Evolutionary conservation across 2,113 vertebrate species (phyloP), one percentile per base, ranked within the genome.

Genomic region (Conger conger): DNA sequence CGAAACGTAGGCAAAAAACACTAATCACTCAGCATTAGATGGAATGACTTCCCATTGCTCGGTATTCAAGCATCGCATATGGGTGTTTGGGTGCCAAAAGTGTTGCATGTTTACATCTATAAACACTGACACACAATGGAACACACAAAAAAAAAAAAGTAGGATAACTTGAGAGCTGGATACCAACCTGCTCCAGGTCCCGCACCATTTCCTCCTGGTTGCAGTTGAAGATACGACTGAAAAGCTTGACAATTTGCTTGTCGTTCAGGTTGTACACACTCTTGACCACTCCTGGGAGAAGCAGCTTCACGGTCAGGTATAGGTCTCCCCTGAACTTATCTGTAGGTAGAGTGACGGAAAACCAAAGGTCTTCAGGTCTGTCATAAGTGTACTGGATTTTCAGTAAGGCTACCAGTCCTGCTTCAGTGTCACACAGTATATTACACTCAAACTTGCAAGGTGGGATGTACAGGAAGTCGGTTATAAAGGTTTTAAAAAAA

Each of bases 211-310:
- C 97, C 0, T 99, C 98, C 85, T 96, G 96, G 93, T 94, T 97
- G 92, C 96, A 96, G 87, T 94, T 96, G 92, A 99, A 97, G 85
- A 98, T 96, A 76, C 97, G 96, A 87, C 98, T 98, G 88, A 99
- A 99, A 76, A 99, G 97, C 90, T 99, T 99, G 30, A 98, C 98
- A 33, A 99, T 99, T 95, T 99, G 98, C 92, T 99, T 99, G 92
- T 99, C 98, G 0, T 98, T 99, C 86, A 99, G 95, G 95, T 99
- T 99, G 92, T 99, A 99, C 80, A 99, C 97, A 38, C 96, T 98
- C 91, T 99, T 99, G 73, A 99, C 92, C 42, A 99, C 98, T 0
- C 98, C 98, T 0, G 98, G 98, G 88, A 99, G 93, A 20, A 99
- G 95, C 89, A 99, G 91, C 90, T 99, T 99, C 89, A 99, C 96